Base-by-base conservation (phyloP, 1,140 invertebrate genomes). In the Eufriesea mexicana region DNA sequence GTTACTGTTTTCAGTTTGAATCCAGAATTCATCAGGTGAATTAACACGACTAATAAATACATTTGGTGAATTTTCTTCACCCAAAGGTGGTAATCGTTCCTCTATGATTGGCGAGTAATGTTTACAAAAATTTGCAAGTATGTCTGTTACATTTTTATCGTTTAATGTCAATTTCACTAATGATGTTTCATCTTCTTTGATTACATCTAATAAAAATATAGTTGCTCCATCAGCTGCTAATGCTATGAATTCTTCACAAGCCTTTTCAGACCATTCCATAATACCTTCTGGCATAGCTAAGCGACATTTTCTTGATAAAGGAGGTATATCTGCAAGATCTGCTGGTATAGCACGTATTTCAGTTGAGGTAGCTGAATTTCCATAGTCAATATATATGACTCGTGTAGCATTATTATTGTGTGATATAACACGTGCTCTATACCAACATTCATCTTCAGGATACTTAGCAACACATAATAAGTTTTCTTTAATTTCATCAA, bases 91-190 rank as follows among this genome's bases (percentile, higher is more conserved):
- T 18, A 92, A 80, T 70, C 92, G 83, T 67, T 93, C 91, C 10
- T 90, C 89, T 61, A 88, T 88, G 2, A 82, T 73, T 0, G 76
- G 55, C 18, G 20, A 25, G 5, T 51, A 49, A 68, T 12, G 45
- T 49, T 89, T 62, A 35, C 88, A 89, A 16, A 85, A 79, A 7
- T 25, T 25, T 14, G 67, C 94, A 42, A 97, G 90, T 78, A 95
- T 94, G 62, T 96, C 95, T 0, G 95, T 95, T 12, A 97, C 92
- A 85, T 96, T 96, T 49, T 95, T 89, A 2, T 94, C 95, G 47
- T 96, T 93, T 0, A 95, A 94, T 51, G 94, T 96, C n/a, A 97
- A 91, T 80, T 96, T 95, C 0, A 97, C 96, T 72, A 96, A 95
- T 5, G 96, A 96, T 42, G 95, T 95, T 2, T 96, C 96, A 62